phyloP scores from a whole-genome alignment of 2,113 vertebrate genomes.

The Himantopus leucocephalus region DNA sequence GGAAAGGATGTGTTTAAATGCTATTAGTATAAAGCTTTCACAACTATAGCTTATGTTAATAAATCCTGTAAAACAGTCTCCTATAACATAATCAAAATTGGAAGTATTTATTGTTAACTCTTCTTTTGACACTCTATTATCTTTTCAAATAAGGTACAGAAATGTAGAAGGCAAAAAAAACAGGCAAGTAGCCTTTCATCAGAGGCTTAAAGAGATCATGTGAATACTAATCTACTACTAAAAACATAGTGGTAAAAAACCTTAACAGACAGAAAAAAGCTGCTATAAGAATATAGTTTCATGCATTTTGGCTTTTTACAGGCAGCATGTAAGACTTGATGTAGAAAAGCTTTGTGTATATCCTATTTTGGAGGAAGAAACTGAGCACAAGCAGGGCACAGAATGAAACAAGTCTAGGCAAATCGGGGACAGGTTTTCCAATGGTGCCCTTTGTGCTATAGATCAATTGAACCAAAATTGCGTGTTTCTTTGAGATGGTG shows the following conservation, averaged over 20 bases:
- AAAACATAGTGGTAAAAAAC: constrained; percentile 57
- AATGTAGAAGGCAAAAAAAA: constrained; percentile 73
- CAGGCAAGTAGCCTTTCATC: constrained; percentile 72
- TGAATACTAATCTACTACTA: constrained; percentile 71
- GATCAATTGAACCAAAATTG: neutral
- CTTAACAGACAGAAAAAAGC: constrained; percentile 58
- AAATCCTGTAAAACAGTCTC: constrained; percentile 47
- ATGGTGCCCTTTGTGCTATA: neutral
- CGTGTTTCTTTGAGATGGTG: neutral
- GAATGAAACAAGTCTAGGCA: neutral
- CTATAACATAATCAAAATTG: constrained; percentile 27
- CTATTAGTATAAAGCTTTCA: neutral
- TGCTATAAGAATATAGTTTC: constrained; percentile 5
- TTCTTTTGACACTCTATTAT: constrained; percentile 69
- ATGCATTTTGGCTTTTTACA: constrained; percentile 52
- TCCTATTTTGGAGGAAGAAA: constrained; percentile 48
- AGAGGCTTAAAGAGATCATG: constrained; percentile 56
- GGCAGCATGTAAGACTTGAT: constrained; percentile 7
- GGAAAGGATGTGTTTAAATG: neutral
- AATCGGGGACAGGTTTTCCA: neutral
- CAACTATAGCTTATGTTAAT: neutral
- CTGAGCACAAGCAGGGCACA: constrained; percentile 14
- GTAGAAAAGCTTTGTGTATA: constrained; percentile 31
- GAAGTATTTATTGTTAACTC: constrained; percentile 50
- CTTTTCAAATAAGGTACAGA: constrained; percentile 76